Percentiles rank a stretch among this genome's conserved stretches.
phyloP scores from a whole-genome alignment of 2,797 vertebrate species.

The Molossus molossus region DNA sequence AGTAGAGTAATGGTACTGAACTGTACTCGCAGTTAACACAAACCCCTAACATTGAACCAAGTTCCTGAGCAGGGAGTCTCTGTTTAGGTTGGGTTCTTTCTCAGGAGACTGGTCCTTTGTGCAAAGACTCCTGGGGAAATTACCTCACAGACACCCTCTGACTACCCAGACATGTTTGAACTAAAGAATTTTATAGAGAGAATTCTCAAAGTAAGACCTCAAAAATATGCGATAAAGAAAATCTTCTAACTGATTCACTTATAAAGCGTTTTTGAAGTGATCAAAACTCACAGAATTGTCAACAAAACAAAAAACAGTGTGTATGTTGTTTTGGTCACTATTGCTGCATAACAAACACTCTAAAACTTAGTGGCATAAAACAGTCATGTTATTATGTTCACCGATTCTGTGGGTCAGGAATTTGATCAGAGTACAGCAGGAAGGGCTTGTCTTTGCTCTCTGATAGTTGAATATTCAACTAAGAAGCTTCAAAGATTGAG shows the following conservation, averaged over 20 bases:
- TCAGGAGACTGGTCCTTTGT: neutral
- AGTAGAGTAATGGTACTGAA: neutral
- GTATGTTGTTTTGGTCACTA: neutral
- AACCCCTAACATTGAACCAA: neutral
- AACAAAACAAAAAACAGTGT: neutral
- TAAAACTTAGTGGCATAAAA: neutral
- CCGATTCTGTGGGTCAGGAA: neutral
- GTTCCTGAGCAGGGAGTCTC: neutral
- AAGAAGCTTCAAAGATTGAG: neutral
- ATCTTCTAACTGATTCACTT: neutral
- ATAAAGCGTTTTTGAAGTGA: neutral
- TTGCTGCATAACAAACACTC: conserved; percentile 5
- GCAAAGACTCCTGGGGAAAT: neutral
- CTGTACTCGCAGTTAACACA: neutral
- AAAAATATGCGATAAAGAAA: conserved; percentile 35
- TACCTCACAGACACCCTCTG: neutral
- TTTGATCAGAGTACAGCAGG: neutral
- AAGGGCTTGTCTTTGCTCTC: neutral
- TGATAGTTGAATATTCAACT: neutral
- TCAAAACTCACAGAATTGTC: neutral
- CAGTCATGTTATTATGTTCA: neutral
- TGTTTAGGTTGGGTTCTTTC: neutral
- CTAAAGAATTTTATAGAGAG: neutral
- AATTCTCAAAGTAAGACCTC: conserved; percentile 11
- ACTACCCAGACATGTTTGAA: neutral